These are phyloP conservation scores for Coboldia fuscipes DNA, from an alignment of 1,140 invertebrate genomes.

Conservation along the genomic window DNA sequence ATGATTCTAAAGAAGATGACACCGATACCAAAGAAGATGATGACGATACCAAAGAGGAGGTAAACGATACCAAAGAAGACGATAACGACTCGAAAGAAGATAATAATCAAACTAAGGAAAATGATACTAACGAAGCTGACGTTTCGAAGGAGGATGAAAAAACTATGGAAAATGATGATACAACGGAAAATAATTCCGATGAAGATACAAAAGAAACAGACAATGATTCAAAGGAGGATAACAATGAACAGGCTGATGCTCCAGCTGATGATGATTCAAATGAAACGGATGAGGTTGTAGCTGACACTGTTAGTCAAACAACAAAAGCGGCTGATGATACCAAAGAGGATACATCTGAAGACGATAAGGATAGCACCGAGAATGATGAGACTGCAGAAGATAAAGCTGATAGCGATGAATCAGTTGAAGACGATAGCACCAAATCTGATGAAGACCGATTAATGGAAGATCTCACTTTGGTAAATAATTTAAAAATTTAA, in stretches of 20 bases:
- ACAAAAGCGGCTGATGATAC: slow-evolving; percentile 13
- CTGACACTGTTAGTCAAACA: slow-evolving; percentile 14
- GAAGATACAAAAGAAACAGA: slow-evolving; percentile 9
- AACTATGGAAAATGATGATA: slow-evolving; percentile 15
- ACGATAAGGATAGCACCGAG: too few species aligned
- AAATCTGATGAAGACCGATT: not conserved
- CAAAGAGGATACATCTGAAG: slow-evolving; percentile 5
- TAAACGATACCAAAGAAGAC: slow-evolving; percentile 2
- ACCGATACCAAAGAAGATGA: slow-evolving; percentile 12
- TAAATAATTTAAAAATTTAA: too few species aligned
- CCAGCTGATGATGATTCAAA: slow-evolving; percentile 14
- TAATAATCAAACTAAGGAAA: slow-evolving; percentile 17
- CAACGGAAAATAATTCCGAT: slow-evolving; percentile 11
- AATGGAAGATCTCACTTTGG: slow-evolving; percentile 20
- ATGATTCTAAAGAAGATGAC: slow-evolving; percentile 1
- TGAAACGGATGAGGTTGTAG: slow-evolving; percentile 12
- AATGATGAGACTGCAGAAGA: slow-evolving; percentile 4
- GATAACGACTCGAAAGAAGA: slow-evolving; percentile 10
- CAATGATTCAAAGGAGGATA: slow-evolving; percentile 6
- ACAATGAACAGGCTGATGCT: slow-evolving; percentile 6
- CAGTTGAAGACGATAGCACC: not conserved
- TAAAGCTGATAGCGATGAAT: slow-evolving; percentile 6
- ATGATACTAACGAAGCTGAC: slow-evolving; percentile 17
- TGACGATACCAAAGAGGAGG: slow-evolving; percentile 11
- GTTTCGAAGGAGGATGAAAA: slow-evolving; percentile 9